Evolutionary conservation across 2,888 invertebrate species (phyloP), one percentile per base, ranked within the genome.

Genomic region (Alloplasta piceator): DNA sequence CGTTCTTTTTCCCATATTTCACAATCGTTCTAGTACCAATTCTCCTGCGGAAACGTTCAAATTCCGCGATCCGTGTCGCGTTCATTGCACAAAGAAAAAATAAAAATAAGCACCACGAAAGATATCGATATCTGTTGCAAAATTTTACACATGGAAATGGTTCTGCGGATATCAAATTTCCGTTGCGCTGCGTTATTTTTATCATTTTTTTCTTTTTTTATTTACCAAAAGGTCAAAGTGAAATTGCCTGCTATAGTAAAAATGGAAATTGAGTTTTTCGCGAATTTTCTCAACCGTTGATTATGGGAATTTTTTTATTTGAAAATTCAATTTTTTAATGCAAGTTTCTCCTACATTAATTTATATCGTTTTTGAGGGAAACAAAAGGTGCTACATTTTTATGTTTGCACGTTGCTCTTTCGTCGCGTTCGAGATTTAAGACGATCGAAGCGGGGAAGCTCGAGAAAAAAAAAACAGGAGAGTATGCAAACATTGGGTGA

Each of bases 91-190:
- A 26, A 26, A 26, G 26, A 26, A 26, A 26, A 26, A n/a, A n/a
- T n/a, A n/a, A 26, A 26, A 26, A 26, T 26, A 26, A 26, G n/a
- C n/a, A n/a, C n/a, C n/a, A 26, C 26, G 26, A 26, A 26, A 36
- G 43, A 36, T 12, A 63, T 63, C 52, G 72, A 72, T n/a, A n/a
- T n/a, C n/a, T n/a, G n/a, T n/a, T n/a, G 10, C 5, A 56, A 5
- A 7, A 3, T 26, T 26, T 36, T 6, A 55, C 14, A 16, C 26
- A 3, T 61, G 39, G 38, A 12, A 12, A 6, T 56, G n/a, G 46
- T 64, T 14, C 46, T 73, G 48, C 43, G 39, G 52, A 55, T 55
- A 55, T 73, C 46, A 14, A 73, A 64, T 73, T 52, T 52, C 6
- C 5, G 43, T 26, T 3, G 26, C 26, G 26, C 3, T 26, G 26